Conservation (phyloP, 2,113 vertebrate species). For the Falcunculus frontatus region DNA sequence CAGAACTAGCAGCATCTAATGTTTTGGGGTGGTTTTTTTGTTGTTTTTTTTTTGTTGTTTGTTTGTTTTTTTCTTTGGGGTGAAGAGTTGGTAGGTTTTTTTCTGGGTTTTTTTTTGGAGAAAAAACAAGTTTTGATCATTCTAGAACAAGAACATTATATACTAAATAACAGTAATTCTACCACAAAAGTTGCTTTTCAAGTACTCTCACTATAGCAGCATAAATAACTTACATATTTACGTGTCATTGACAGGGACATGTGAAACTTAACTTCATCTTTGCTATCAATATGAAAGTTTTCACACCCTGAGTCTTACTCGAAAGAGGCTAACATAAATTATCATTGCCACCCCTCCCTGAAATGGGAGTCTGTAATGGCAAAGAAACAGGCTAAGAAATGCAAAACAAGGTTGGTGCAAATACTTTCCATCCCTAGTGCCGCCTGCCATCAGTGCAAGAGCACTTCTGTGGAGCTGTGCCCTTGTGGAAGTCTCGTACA, state of each 20-base stretch:
- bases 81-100: too few species aligned
- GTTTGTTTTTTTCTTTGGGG: background rate
- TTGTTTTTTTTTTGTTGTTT: background rate
- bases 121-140: background rate
- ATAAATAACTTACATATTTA: slow-evolving; percentile 11
- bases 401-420: background rate
- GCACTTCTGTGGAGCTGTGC: background rate
- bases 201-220: background rate
- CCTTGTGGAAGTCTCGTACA: background rate
- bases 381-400: background rate
- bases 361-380: background rate
- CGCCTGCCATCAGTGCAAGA: background rate
- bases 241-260: background rate
- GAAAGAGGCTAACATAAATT: background rate
- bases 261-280: background rate
- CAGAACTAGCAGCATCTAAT: background rate
- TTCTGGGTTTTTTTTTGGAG: background rate
- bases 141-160: background rate
- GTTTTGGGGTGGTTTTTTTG: background rate
- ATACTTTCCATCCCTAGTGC: background rate
- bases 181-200: background rate
- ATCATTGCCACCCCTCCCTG: background rate
- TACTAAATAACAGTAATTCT: background rate
- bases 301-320: background rate
- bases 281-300: background rate